Evolutionary conservation across 2,113 vertebrate genomes (phyloP).

Genomic region (Procapra przewalskii): DNA sequence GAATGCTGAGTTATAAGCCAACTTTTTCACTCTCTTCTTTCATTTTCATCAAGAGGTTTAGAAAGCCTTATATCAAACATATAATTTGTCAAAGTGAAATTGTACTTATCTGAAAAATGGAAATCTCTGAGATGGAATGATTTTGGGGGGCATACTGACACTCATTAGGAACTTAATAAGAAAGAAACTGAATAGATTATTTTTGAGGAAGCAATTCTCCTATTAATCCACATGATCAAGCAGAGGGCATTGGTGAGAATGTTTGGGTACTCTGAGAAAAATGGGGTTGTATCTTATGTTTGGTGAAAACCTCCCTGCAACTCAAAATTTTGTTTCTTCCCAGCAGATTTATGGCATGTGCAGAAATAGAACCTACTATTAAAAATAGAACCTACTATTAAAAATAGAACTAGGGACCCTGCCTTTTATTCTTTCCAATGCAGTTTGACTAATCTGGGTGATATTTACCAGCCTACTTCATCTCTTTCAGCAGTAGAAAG

Average conservation of each 20-base stretch:
- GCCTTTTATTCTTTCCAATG: slow-evolving; percentile 22
- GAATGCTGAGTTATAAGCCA: not conserved
- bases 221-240: not conserved
- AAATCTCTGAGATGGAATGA: not conserved
- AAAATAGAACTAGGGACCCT: not conserved
- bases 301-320: not conserved
- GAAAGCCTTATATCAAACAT: not conserved
- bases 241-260: not conserved
- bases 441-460: not conserved
- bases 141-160: not conserved
- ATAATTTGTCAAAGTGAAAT: not conserved
- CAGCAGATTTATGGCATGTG: not conserved
- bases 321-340: not conserved
- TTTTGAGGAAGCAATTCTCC: not conserved
- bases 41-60: not conserved
- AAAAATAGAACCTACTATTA: not conserved
- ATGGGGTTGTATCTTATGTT: not conserved
- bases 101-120: not conserved
- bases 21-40: not conserved
- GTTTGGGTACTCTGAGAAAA: not conserved
- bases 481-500: not conserved
- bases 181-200: not conserved
- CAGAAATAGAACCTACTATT: not conserved
- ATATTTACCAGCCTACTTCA: not conserved
- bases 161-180: not conserved